Evolutionary conservation across 2,797 vertebrate genomes (phyloP), one percentile per base, ranked within the genome.

Genomic region (Melanotaenia parkinsoni): DNA sequence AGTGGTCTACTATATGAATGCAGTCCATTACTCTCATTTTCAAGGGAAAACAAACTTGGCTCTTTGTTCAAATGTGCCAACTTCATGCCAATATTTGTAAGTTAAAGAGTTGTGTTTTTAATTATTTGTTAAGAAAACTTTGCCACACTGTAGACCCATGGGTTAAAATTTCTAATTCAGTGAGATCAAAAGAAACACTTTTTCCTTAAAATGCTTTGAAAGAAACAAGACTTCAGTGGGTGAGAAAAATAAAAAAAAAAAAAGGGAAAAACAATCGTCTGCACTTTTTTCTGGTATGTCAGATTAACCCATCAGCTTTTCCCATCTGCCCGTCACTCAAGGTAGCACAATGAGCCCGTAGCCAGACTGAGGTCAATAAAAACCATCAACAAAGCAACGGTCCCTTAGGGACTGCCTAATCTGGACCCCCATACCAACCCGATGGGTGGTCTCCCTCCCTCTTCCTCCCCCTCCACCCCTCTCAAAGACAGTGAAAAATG

Each of bases 371-470:
- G 87, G 85, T 90, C 90, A 88, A 92, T 90, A 87, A 87, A 92
- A 68, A 68, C 62, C 78, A 91, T 90, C 89, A 92, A 93, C 91
- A 94, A 93, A 92, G 89, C 83, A 86, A 76, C 59, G 53, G 78
- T 83, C 79, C 90, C 88, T 80, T 67, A 80, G 91, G 88, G 92
- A 92, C 88, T 80, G 83, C 72, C 83, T 93, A 91, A 93, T 94
- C 91, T 91, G 83, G 82, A 91, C 85, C 87, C 85, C 82, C 38
- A 82, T 69, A 86, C 80, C 75, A 88, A 69, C 89, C 88, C 82
- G 72, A 92, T 94, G 93, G 92, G 93, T 94, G 94, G 94, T 94
- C 92, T 78, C 76, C 53, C 74, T 63, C 74, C 30, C 74, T 51
- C 65, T 54, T 64, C 59, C 66, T 50, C 50, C 1, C 63, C 22